Evolutionary conservation across 2,888 invertebrate species (phyloP), one percentile per base, ranked within the genome.

Genomic region (Ceramica pisi): DNA sequence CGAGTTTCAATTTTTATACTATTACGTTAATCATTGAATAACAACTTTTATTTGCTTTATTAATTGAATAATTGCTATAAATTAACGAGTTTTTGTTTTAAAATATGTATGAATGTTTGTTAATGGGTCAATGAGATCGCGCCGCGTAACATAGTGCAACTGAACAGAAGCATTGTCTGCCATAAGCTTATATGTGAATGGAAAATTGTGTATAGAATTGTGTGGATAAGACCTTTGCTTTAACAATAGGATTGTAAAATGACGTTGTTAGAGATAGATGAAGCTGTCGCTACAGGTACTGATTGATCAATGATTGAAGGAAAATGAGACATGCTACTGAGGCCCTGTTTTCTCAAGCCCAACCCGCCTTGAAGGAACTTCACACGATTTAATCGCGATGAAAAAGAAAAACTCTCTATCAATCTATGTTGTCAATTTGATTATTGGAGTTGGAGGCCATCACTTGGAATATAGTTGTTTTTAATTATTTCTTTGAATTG

Each of bases 101-200:
- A 67, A 63, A 67, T 78, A 75, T 81, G 75, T 71, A 78, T 77
- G 78, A 63, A 74, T 85, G 68, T 78, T 72, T 81, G 81, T 89
- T 83, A 83, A 92, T 93, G 87, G 93, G 95, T 94, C 94, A 94
- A 86, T 87, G 89, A 90, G 92, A 92, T 91, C 90, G 88, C 88
- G 78, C 87, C 92, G 92, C 91, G 92, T 90, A 87, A 89, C 89
- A 89, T 91, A 89, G 87, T 85, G 82, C 90, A 90, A 96, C 95
- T 96, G 95, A 94, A 92, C 94, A 88, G 92, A 86, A 86, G 91
- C 90, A 92, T 92, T 92, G 93, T 93, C 88, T 90, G 91, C 92
- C 91, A 91, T 94, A 94, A 92, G 91, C 92, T 96, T 96, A 94
- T 96, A 96, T 95, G 94, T 91, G 92, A 92, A 90, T 91, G 92